These are phyloP conservation scores for Aphidoletes aphidimyza DNA, from an alignment of 2,888 invertebrate genomes.

Conservation along the genomic window DNA sequence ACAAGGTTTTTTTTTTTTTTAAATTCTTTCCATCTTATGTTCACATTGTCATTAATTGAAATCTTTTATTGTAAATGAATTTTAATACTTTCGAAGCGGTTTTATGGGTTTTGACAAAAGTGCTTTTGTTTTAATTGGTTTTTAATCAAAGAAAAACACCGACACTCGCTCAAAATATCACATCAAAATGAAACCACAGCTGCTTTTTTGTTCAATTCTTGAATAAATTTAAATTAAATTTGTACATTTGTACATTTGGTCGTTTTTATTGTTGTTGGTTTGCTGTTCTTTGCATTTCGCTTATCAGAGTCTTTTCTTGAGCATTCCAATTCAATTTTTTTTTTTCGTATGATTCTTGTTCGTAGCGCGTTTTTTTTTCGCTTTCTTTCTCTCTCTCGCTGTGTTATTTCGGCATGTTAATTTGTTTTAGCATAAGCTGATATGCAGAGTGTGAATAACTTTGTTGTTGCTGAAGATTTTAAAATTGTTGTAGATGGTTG, in stretches of 20 bases:
- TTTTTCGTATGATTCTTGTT: too few species aligned
- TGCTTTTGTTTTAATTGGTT: conserved; percentile 49
- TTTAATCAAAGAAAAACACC: conserved; percentile 46
- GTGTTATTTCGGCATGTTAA: not conserved
- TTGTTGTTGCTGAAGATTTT: not conserved
- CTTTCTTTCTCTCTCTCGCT: too few species aligned
- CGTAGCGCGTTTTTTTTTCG: too few species aligned
- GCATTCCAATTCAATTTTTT: not conserved
- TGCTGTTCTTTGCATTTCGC: not conserved
- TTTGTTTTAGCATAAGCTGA: not conserved
- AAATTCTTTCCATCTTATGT: too few species aligned
- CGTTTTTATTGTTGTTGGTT: not conserved
- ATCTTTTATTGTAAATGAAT: conserved; percentile 51
- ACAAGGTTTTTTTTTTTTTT: conserved; percentile 8
- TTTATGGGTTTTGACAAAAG: conserved; percentile 47
- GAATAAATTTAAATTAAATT: conserved; percentile 42
- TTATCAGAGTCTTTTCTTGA: not conserved
- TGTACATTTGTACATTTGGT: not conserved
- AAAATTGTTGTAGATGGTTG: not conserved
- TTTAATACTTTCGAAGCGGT: conserved; percentile 32
- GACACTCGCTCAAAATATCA: not conserved
- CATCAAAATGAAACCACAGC: conserved; percentile 22
- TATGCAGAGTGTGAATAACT: not conserved
- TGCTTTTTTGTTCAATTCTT: not conserved
- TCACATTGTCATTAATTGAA: conserved; percentile 46